Evolutionary conservation across 2,888 invertebrate genomes (phyloP), one percentile per base, ranked within the genome.

Genomic region (Conomelus anceps): DNA sequence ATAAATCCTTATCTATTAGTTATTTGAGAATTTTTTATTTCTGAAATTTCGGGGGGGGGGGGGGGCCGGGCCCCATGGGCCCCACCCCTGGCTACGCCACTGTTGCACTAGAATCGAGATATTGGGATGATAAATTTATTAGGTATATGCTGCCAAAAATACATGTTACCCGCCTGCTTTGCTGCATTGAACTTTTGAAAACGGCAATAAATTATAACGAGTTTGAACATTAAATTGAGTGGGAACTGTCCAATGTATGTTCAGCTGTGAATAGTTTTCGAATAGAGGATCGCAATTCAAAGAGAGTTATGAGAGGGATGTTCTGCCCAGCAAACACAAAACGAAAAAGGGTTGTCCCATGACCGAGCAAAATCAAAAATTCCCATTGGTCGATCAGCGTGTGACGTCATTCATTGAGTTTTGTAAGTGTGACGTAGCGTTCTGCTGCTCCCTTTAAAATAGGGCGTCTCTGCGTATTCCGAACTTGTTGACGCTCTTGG

Each of bases 351-450:
- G 63, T 63, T n/a, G 63, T 63, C 63, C 63, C n/a, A 63, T 63
- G 63, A 63, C 20, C 63, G 63, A 63, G 63, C 63, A n/a, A 63
- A 63, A 63, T 6, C 63, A 63, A 63, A 63, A 24, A 23, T 23
- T 23, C 24, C 86, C 13, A 86, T 86, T 86, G 86, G 86, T 86
- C 26, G 29, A 86, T 20, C 26, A 22, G 20, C 6, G 23, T n/a
- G 26, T 26, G 24, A 86, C 86, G 86, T 86, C 86, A 86, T 26
- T 23, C 86, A 86, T 86, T 86, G 86, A 86, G 86, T 86, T 86
- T 86, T 23, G 23, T n/a, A 86, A 86, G 29, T 24, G 24, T 86
- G 86, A 86, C 86, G 86, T 86, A 63, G 63, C n/a, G n/a, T n/a
- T 63, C 63, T 63, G 63, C 63, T 63, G 63, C n/a, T 63, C 63